Base-by-base conservation (phyloP, 2,113 vertebrate genomes). In the Terrapene triunguis region DNA sequence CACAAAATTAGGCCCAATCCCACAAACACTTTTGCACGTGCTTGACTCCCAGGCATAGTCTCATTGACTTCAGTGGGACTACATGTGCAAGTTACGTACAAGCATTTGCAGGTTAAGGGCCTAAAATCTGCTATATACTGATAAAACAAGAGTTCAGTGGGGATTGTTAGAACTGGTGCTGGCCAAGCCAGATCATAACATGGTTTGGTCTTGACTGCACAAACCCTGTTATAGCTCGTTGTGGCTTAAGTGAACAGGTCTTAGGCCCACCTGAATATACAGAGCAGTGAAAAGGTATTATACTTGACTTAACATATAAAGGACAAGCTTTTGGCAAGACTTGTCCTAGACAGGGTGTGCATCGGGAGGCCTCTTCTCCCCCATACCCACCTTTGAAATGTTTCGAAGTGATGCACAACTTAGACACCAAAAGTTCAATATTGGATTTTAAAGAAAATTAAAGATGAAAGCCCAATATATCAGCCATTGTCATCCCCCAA, bases 21-120 rank as follows among this genome's bases (percentile, higher is more conserved):
- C 19, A 2, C n/a, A 72, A 62, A 62, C 29, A 62, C 57, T 72
- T 72, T 38, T 38, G n/a, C n/a, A 74, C 4, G 22, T n/a, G 16
- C 42, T 76, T 88, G 51, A 69, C n/a, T 8, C 16, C 50, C 47
- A 1, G 65, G 17, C 1, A 6, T 4, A 3, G 76, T 92, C 74
- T 16, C 13, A 48, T 24, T 57, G 14, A 81, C 62, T 38, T 88
- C 29, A 35, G 6, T 8, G 17, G 2, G 6, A 81, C 65, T 62
- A 78, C 8, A 4, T 3, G 10, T n/a, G 47, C 44, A 27, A 94
- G 29, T 22, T 24, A n/a, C 0, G 0, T 57, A 21, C 0, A 4
- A 72, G 22, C 44, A 21, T 44, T 82, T 27, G 29, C 65, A 54
- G 47, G 0, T 0, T 5, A 48, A 4, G 22, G 72, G 72, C 5